Base-by-base conservation (phyloP, 2,888 invertebrate species). In the Coecobrya sp. region DNA sequence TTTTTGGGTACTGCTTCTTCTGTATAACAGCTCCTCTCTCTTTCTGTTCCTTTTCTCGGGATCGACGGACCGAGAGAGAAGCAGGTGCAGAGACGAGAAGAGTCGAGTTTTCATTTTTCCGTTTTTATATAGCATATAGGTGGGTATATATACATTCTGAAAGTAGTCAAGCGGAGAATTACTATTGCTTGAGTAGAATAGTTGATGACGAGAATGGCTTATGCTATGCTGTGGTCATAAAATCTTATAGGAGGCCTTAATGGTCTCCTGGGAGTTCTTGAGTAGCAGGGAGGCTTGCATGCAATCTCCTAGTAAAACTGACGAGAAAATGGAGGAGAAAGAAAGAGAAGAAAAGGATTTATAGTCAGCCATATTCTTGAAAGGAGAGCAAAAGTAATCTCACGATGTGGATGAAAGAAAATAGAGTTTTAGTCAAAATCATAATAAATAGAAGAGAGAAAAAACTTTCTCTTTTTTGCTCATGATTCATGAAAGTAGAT, bases 181-280 rank as follows among this genome's bases (percentile, higher is more conserved):
- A 52, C 81, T 81, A 81, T 55, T 59, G 10, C 79, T 27, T 36
- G 5, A 30, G 45, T 19, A 82, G 42, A 82, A 36, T 36, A 2
- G 36, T 25, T 82, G 85, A 62, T 22, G 82, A 82, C 45, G 49
- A 88, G 79, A 79, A 42, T 62, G 62, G 49, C 36, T 30, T 59
- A n/a, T 45, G 59, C 86, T 70, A 25, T 30, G 59, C 86, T 86
- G 81, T 68, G 68, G 79, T 86, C 90, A 73, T 91, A 91, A 91
- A 91, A 91, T 91, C 91, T 91, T 91, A 86, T 91, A 86, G 91
- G 85, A 86, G 91, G 79, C 82, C 91, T 81, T 91, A 91, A 91
- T 91, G 90, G 90, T 86, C 90, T 91, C 89, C 90, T 91, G 91
- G 81, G 82, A 91, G 91, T 87, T 86, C 85, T 81, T 11, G 25